Percentiles rank a stretch among this genome's conserved stretches.
These are phyloP conservation scores for Cephalopholis sonnerati DNA, from an alignment of 2,113 vertebrate species.

Conservation along the genomic window DNA sequence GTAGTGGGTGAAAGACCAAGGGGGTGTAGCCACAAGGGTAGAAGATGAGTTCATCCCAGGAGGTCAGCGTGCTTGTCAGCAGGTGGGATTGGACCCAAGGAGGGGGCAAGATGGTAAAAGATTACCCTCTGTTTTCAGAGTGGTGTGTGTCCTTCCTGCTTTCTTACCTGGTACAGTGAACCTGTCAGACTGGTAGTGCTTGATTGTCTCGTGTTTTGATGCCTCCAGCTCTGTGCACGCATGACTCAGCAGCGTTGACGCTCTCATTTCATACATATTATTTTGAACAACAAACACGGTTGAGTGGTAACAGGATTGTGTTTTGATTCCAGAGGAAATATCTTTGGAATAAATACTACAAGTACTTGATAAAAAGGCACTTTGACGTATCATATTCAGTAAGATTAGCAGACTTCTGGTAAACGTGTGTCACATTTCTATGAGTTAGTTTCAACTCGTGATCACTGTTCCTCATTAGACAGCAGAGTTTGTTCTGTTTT, in stretches of 20 bases:
- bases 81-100: neutral
- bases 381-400: neutral
- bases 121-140: neutral
- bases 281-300: neutral
- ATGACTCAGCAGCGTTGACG: slow-evolving; percentile 21
- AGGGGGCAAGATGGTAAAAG: neutral
- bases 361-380: neutral
- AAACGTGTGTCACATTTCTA: neutral
- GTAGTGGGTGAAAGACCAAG: neutral
- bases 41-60: neutral
- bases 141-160: neutral
- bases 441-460: slow-evolving; percentile 20
- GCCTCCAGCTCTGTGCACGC: neutral
- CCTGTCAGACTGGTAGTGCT: slow-evolving; percentile 56
- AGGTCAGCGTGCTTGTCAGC: slow-evolving; percentile 9
- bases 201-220: slow-evolving; percentile 12
- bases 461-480: slow-evolving; percentile 6
- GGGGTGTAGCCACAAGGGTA: neutral
- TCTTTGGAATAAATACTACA: neutral
- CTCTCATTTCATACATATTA: neutral
- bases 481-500: neutral
- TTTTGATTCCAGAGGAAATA: neutral
- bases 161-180: neutral
- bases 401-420: neutral
- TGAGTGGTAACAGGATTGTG: neutral